Evolutionary conservation across 2,888 invertebrate species (phyloP).

Genomic region (Gymnocheta viridis): DNA sequence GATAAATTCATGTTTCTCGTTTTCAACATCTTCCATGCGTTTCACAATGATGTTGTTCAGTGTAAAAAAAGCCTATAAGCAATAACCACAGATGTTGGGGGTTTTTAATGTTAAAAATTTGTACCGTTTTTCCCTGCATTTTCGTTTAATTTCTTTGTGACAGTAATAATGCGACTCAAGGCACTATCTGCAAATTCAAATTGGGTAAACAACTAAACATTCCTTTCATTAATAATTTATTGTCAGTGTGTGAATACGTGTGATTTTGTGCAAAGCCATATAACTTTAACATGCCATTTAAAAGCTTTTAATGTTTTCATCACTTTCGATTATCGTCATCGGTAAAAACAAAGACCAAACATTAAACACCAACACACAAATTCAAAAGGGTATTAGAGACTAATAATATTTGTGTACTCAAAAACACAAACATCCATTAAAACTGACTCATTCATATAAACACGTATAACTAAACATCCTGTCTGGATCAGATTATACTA

Average conservation of each 20-base stretch:
- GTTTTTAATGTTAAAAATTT: too few species aligned
- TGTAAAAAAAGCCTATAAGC: too few species aligned
- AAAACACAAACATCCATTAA: neutral
- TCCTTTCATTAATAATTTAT: neutral
- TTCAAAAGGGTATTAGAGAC: slow-evolving; percentile 7
- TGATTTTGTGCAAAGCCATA: neutral
- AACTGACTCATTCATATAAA: neutral
- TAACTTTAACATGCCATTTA: slow-evolving; percentile 61
- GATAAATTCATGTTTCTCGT: too few species aligned
- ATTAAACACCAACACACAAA: slow-evolving; percentile 1
- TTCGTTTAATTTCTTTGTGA: too few species aligned
- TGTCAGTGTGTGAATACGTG: neutral
- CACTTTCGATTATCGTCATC: slow-evolving; percentile 67
- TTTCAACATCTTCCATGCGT: too few species aligned
- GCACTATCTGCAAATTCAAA: neutral
- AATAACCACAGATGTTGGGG: too few species aligned
- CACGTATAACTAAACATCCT: slow-evolving; percentile 56
- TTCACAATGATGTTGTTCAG: too few species aligned
- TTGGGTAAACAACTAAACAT: too few species aligned
- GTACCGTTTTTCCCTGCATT: too few species aligned
- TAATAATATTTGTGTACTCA: slow-evolving; percentile 20
- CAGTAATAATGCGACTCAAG: too few species aligned
- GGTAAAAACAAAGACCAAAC: slow-evolving; percentile 37
- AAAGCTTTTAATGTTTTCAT: slow-evolving; percentile 69
- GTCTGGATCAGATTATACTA: slow-evolving; percentile 68